Base-by-base conservation (phyloP, 2,888 invertebrate genomes). In the Agriotes lineatus region DNA sequence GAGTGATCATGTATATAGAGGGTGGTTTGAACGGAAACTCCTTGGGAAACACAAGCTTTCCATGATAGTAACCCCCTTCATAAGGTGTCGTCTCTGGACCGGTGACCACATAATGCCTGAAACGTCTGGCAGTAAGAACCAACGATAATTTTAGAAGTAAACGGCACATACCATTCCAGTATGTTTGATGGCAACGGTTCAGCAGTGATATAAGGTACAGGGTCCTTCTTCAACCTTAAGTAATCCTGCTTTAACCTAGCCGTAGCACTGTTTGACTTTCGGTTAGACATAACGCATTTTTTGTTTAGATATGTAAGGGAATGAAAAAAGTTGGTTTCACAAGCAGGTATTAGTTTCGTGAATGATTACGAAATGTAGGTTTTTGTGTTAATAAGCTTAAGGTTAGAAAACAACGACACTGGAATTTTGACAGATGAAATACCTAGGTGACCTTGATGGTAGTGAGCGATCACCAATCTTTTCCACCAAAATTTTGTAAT, bases 11-110 rank as follows among this genome's bases (percentile, higher is more conserved):
- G 82, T 95, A 97, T 80, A 99, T 98, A 71, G 96, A 94, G 33
- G 98, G 98, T 25, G 98, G 97, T 83, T 96, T 96, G 83, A 98
- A 99, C 0, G 99, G 99, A 84, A 96, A 99, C 82, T 99, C 97
- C 77, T 93, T 87, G 0, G 99, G 99, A 85, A 99, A 99, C 62
- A 97, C 89, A 71, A 99, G 88, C 83, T 97, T 98, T 9, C 96
- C 96, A 84, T 96, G 95, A 82, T 96, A 96, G 77, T 91, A 90
- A 16, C 97, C 97, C 71, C 96, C 96, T 83, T 96, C 95, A 82
- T 98, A 99, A 0, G 96, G 96, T 37, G 96, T 95, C 76, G 93
- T 93, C 83, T 97, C 97, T 20, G 99, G 99, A 1, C 99, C 99
- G 84, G 91, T 91, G 0, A 99, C 96, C 54, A 98, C 95, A 83